Base-by-base conservation (phyloP, 2,113 vertebrate species). In the Chascanopsetta lugubris region DNA sequence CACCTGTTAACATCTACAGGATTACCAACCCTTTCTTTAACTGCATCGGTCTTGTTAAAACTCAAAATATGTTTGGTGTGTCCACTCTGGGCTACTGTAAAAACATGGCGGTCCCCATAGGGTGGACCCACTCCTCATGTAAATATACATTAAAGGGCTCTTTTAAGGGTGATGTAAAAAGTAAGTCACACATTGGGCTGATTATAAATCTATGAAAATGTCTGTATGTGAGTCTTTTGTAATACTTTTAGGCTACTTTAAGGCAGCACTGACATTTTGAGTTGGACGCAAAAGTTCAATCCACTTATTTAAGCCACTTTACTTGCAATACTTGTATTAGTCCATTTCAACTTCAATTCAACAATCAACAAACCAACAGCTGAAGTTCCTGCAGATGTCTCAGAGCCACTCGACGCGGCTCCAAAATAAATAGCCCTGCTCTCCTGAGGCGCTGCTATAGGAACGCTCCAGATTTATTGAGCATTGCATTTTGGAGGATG, bases 401-500 rank as follows among this genome's bases (percentile, higher is more conserved):
- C 65, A 25, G 59, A 65, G 45, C 76, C 77, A 42, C 50, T 79
- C 47, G 68, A 47, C 77, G 51, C 32, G 20, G 56, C 60, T 87
- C 80, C 75, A 82, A 75, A 88, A 88, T 86, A 85, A 79, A 85
- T 66, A 67, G 36, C 61, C 49, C 69, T 59, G 60, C 63, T 85
- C 85, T 83, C 63, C 47, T 40, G 50, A 64, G 81, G 59, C 71
- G 45, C 61, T 47, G 75, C 78, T 74, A 61, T 79, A 67, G 79
- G 79, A 85, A 74, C 61, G 65, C 66, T 64, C 72, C 78, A 83
- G 72, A 86, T 83, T 87, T 83, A 88, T 88, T 82, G 80, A 78
- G 72, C 71, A 34, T 70, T 61, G 73, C 68, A 90, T 91, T 93
- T 90, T 88, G 90, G 94, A 93, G 93, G 88, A 91, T 90, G 91